Percentiles rank a stretch among this genome's conserved stretches.
Evolutionary conservation across 2,888 invertebrate genomes (phyloP).

Genomic region (Hofmannophila pseudospretella): DNA sequence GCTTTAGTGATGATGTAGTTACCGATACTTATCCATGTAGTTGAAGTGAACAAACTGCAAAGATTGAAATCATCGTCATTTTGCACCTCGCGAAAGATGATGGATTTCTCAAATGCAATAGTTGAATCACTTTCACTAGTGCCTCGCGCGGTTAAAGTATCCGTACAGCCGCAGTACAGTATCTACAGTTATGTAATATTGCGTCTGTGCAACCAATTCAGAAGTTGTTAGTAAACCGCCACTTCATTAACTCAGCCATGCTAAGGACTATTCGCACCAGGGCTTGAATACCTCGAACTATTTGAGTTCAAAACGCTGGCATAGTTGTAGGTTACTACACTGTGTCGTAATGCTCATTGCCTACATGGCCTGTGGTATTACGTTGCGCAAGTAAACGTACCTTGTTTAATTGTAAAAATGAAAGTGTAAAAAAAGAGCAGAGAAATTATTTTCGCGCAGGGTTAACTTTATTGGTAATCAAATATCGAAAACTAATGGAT

Average conservation of each 20-base stretch:
- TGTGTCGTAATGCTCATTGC: constrained; percentile 13
- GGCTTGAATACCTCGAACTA: background rate
- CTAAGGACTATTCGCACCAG: constrained; percentile 24
- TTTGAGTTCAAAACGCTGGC: constrained; percentile 3
- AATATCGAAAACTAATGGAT: constrained; percentile 4
- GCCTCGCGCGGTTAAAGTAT: constrained; percentile 23
- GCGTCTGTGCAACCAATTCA: constrained; percentile 26
- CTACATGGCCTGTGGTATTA: constrained; percentile 10
- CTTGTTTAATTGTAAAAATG: constrained; percentile 9
- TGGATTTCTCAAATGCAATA: constrained; percentile 52
- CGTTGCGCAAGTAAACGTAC: constrained; percentile 9
- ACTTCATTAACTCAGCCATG: constrained; percentile 30
- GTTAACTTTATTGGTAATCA: background rate
- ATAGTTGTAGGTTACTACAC: constrained; percentile 3
- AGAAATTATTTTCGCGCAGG: constrained; percentile 4
- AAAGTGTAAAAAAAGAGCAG: constrained; percentile 7
- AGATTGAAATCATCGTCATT: constrained; percentile 41
- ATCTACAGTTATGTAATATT: constrained; percentile 32
- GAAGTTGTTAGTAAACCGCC: constrained; percentile 29
- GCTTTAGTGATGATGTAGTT: too few relatives aligned
- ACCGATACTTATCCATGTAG: constrained; percentile 3
- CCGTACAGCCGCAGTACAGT: constrained; percentile 14
- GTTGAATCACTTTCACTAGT: constrained; percentile 57
- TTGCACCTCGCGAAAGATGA: constrained; percentile 39
- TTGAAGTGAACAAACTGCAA: constrained; percentile 27